Evolutionary conservation across 2,113 vertebrate genomes (phyloP), one percentile per base, ranked within the genome.

Genomic region (Bagarius yarrelli): DNA sequence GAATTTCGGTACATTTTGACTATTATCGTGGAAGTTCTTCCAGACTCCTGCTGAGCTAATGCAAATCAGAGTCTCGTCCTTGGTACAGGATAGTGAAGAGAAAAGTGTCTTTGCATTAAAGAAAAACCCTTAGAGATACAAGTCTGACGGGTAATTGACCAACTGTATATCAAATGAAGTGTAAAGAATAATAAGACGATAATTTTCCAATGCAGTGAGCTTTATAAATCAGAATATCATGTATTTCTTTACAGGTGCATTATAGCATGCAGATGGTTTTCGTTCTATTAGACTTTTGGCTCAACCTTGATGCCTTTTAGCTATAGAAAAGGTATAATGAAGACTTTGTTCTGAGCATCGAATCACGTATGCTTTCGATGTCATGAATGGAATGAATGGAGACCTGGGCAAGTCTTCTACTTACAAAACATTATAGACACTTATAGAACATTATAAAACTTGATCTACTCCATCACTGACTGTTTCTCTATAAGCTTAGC

Each of bases 131-230:
- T 36, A 30, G 21, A 27, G 66, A 79, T 34, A 47, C 18, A 34
- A 77, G 74, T 74, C 53, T 36, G 16, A n/a, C 36, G 77, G 56
- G 78, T 83, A 85, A 81, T 69, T 78, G 81, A 83, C 81, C 78
- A 32, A 63, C 60, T 80, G 70, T 78, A 73, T 34, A 61, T 79
- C 84, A 83, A 85, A 85, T 83, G 57, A 67, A 30, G 67, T 53
- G 14, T 78, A 64, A 81, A 75, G 60, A 78, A 74, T 59, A 67
- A 72, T n/a, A 52, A 18, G 73, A 50, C 77, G 78, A 85, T 83
- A 59, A 73, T 66, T 21, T 85, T 56, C n/a, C 66, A 67, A 83
- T 78, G 66, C 32, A 67, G 73, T 59, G 71, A 85, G 77, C 57
- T 56, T 80, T 81, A 76, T 30, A 80, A 59, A 40, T 63, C 67